Base-by-base conservation (phyloP, 2,113 vertebrate species). In the Colius striatus region DNA sequence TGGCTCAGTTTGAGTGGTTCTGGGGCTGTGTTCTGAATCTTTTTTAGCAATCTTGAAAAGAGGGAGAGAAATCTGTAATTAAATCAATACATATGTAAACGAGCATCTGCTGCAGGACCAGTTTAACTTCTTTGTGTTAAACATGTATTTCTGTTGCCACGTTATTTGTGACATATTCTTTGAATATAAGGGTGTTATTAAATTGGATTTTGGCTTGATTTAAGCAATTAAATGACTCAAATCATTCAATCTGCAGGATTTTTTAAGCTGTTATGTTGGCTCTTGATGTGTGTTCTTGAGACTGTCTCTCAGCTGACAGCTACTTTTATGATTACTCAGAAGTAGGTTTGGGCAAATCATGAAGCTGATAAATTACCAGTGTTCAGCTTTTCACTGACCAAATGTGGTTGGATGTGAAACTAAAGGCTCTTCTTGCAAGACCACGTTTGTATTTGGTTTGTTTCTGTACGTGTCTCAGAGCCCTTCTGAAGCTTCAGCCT, bases 71-170 rank as follows among this genome's bases (percentile, higher is more conserved):
- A 95, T 85, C 79, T 88, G 57, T 87, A 57, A 90, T 91, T 93
- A 92, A 94, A 88, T 76, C 78, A 68, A 83, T 90, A 54, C 36
- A 36, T 70, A 92, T 73, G 88, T 79, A 94, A 94, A 87, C 3
- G 13, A 96, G 79, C 90, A 95, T 90, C 90, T 95, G 94, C 51
- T 72, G n/a, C 50, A 76, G 71, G 89, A 83, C 10, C 14, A 36
- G 62, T 79, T 91, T 66, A 63, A 38, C 57, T 72, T 75, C 62
- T 84, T 87, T 80, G 50, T 70, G 66, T 78, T 79, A 45, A 95
- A 79, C 38, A 19, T 14, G 26, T 66, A 48, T 76, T 79, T 95
- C 82, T 95, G 62, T 87, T 79, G 84, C 63, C 0, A 5, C 1
- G 3, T 82, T 91, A 36, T 91, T 83, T 92, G 67, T 95, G 71